Evolutionary conservation across 2,113 vertebrate species (phyloP).

Genomic region (Lynx canadensis): DNA sequence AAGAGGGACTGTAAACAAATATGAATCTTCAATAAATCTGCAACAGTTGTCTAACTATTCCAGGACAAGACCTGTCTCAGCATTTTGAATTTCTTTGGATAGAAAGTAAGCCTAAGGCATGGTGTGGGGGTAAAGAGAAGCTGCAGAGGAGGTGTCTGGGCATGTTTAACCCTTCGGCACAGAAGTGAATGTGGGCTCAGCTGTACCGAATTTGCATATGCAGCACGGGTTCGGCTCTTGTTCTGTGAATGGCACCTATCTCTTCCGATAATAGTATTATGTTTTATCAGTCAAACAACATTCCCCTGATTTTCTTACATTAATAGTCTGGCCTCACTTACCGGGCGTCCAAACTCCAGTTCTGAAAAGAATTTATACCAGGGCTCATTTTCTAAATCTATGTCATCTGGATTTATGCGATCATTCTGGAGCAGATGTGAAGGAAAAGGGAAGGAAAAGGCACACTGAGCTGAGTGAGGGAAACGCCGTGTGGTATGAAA

Average conservation of each 20-base stretch:
- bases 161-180: neutral
- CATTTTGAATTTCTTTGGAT: neutral
- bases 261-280: neutral
- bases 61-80: neutral
- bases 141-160: neutral
- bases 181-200: neutral
- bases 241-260: neutral
- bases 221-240: neutral
- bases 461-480: constrained; percentile 87
- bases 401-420: constrained; percentile 95
- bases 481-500: constrained; percentile 76
- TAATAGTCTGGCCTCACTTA: constrained; percentile 93
- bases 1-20: constrained; percentile 43
- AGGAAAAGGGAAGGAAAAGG: constrained; percentile 89
- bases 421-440: constrained; percentile 93
- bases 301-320: constrained; percentile 79
- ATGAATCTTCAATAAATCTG: neutral
- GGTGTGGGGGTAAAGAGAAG: neutral
- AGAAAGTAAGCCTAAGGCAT: neutral
- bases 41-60: neutral
- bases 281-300: constrained; percentile 64
- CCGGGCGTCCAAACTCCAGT: constrained; percentile 99
- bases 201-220: neutral
- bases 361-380: constrained; percentile 99
- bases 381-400: constrained; percentile 99